Base-by-base conservation (phyloP, 2,113 vertebrate species). In the Perccottus glenii region DNA sequence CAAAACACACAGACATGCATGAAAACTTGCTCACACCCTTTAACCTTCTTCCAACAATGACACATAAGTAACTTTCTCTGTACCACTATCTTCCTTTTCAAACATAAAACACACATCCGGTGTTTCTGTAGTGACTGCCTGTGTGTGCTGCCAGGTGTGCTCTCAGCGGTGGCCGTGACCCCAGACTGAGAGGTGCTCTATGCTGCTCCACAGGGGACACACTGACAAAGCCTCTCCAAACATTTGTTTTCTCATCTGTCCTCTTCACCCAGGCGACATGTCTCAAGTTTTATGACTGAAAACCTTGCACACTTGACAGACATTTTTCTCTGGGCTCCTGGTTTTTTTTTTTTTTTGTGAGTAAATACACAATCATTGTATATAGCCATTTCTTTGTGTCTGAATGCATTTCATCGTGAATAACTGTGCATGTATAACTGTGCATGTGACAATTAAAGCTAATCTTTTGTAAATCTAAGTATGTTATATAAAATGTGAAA, bases 61-160 rank as follows among this genome's bases (percentile, higher is more conserved):
- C 64, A 73, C 36, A 51, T 19, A 63, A 35, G 67, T 40, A 52
- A 58, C 50, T 57, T 71, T 48, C 43, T 65, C 8, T 32, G 50
- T 65, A 35, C 49, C 55, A 16, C 61, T 16, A 19, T 73, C 59
- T 67, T 11, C 42, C 42, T 14, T 10, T 48, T 4, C 45, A 45
- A 52, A 64, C 59, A 42, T 32, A 27, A 27, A 58, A 58, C 50
- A 40, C 51, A 58, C 27, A 10, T 32, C 15, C 27, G 12, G 62
- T 15, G 14, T 51, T 63, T 75, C 59, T 74, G 64, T 59, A 8
- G 9, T 38, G 52, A 14, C 52, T n/a, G 64, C 77, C 63, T 75
- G 77, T 83, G 75, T 85, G 70, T 53, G 61, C 59, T 74, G 80
- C 80, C 88, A 90, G 87, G 84, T 90, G 84, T 81, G 78, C 77